These are phyloP conservation scores for Sebastes schlegelii DNA, from an alignment of 2,113 vertebrate species.

Conservation along the genomic window DNA sequence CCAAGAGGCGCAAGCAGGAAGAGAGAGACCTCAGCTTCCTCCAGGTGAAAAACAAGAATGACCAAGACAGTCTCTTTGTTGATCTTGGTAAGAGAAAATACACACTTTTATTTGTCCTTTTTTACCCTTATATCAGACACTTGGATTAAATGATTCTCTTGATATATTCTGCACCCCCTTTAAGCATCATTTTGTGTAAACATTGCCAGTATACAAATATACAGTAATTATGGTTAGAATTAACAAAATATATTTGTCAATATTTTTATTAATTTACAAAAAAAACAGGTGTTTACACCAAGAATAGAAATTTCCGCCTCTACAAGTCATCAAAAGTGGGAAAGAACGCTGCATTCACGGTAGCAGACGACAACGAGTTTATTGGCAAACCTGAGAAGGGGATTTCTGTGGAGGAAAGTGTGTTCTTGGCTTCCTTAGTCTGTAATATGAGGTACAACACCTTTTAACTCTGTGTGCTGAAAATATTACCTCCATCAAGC, in stretches of 20 bases:
- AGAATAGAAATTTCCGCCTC: constrained; percentile 96
- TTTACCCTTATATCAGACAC: neutral
- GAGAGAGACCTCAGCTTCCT: constrained; percentile 86
- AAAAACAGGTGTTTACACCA: constrained; percentile 93
- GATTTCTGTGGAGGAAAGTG: constrained; percentile 84
- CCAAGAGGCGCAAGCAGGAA: constrained; percentile 72
- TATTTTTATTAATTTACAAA: neutral
- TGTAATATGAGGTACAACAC: constrained; percentile 89
- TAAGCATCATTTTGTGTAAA: neutral
- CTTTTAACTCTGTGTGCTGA: neutral
- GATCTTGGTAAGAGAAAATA: constrained; percentile 87
- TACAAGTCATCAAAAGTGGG: constrained; percentile 96
- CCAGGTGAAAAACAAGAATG: constrained; percentile 86
- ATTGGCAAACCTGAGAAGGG: constrained; percentile 71
- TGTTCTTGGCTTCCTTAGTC: constrained; percentile 92
- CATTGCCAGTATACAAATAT: neutral
- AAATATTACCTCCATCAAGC: neutral
- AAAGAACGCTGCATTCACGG: constrained; percentile 86
- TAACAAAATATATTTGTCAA: neutral
- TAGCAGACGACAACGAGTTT: constrained; percentile 91
- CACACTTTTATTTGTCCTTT: neutral
- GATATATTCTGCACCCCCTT: neutral
- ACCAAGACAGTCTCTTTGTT: constrained; percentile 88
- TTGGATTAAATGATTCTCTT: neutral
- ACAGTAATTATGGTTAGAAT: neutral